phyloP scores from a whole-genome alignment of 2,113 vertebrate genomes.

The Bos indicus region DNA sequence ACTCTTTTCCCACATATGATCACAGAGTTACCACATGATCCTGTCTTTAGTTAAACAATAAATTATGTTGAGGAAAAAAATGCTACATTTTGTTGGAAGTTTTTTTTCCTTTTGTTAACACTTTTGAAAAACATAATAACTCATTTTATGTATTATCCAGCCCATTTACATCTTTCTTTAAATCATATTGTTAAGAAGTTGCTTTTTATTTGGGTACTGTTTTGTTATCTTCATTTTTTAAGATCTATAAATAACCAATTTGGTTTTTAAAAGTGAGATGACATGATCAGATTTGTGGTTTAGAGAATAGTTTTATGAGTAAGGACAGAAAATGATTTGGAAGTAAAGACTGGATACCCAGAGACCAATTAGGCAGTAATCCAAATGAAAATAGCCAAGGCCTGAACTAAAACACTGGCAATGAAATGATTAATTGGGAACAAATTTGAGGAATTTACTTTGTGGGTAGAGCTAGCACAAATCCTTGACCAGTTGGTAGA shows the following conservation, averaged over 20 bases:
- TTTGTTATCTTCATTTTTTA: conserved; percentile 14
- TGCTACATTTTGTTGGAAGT: background rate
- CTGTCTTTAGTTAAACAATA: background rate
- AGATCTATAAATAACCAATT: background rate
- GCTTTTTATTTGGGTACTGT: background rate
- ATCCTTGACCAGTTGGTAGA: background rate
- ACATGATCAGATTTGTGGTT: background rate
- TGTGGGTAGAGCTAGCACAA: background rate
- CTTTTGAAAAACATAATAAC: background rate
- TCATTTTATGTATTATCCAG: background rate
- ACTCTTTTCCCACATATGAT: background rate
- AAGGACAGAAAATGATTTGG: background rate
- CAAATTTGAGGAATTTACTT: background rate
- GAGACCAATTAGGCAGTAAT: background rate
- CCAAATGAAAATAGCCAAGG: background rate
- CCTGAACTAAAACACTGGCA: background rate
- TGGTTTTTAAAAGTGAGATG: background rate
- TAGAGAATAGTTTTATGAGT: background rate
- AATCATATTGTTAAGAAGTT: background rate
- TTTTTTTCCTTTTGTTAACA: background rate
- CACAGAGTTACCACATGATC: background rate
- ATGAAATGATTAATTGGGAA: background rate
- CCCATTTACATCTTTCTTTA: background rate
- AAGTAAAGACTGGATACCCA: background rate
- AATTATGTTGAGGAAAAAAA: background rate